Conservation (phyloP, 92 coral and sea anemone genomes). For the Porites divaricata region DNA sequence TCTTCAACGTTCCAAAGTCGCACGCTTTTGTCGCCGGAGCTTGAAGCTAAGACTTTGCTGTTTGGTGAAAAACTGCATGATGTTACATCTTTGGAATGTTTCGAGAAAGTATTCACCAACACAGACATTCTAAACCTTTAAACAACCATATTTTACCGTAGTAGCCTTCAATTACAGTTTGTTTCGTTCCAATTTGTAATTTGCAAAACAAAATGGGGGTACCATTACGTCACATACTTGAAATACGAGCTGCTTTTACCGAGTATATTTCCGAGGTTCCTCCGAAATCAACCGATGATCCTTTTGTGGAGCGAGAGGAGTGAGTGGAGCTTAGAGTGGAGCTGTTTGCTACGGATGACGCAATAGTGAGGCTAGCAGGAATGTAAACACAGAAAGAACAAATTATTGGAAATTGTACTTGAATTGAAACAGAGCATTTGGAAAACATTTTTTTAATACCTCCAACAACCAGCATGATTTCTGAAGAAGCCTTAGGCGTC, state of each 20-base stretch:
- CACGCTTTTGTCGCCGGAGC: conserved; percentile 94
- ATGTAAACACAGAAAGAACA: no score
- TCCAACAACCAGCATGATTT: no score
- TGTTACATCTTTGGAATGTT: conserved; percentile 90
- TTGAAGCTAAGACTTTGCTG: conserved; percentile 86
- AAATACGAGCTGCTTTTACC: neutral
- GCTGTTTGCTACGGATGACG: no score
- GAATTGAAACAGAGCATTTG: no score
- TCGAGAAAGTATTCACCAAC: conserved; percentile 73
- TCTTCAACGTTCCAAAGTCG: conserved; percentile 94
- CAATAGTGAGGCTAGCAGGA: neutral
- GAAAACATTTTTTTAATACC: no score
- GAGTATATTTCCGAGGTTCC: neutral
- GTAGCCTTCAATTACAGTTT: neutral
- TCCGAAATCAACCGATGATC: neutral
- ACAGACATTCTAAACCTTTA: conserved; percentile 71
- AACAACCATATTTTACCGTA: conserved; percentile 14
- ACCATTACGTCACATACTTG: conserved; percentile 37
- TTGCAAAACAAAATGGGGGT: neutral
- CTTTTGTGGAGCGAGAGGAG: neutral
- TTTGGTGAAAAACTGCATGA: conserved; percentile 94
- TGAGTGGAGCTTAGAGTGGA: no score
- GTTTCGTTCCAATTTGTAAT: neutral
- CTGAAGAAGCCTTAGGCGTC: neutral
- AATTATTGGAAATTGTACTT: no score